Base-by-base conservation (phyloP, 2,888 invertebrate genomes). In the Catocala sponsa region DNA sequence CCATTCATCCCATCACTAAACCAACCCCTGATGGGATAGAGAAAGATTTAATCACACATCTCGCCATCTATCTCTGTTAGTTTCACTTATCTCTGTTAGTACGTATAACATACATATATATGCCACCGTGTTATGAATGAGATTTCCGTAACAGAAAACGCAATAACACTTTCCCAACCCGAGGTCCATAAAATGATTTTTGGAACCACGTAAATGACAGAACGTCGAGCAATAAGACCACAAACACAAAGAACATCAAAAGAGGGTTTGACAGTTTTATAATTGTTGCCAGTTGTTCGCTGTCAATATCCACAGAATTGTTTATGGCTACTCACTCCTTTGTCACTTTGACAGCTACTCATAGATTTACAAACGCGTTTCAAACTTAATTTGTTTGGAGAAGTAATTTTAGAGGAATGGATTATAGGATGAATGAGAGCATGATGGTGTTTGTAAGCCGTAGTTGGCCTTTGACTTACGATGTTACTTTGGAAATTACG, bases 271-370 rank as follows among this genome's bases (percentile, higher is more conserved):
- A 76, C 73, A 72, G 65, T n/a, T 61, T 41, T 52, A 46, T 65
- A 65, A 65, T 65, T 69, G 15, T 15, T 65, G 41, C 50, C 38
- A 44, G 42, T 55, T 63, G 46, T 56, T 63, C 32, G 41, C 47
- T 56, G 61, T 68, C 75, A 65, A 63, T 63, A 52, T 54, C 43
- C 41, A 48, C 60, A 44, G 33, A n/a, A 15, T 61, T 55, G 63
- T 59, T 62, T 66, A 63, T 72, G 70, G 61, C 53, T 53, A 15
- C 38, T 38, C 54, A 61, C 54, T 68, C 66, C 52, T 61, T 70
- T 68, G 74, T 65, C 70, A 73, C 55, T 74, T 77, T 72, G 77
- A 78, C 78, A 72, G 68, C 58, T 58, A 57, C 44, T 64, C 60
- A 67, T 65, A 57, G 52, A 58, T 56, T 62, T 55, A 25, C 53